phyloP scores from a whole-genome alignment of 1,140 invertebrate species.

The Achatina immaculata region DNA sequence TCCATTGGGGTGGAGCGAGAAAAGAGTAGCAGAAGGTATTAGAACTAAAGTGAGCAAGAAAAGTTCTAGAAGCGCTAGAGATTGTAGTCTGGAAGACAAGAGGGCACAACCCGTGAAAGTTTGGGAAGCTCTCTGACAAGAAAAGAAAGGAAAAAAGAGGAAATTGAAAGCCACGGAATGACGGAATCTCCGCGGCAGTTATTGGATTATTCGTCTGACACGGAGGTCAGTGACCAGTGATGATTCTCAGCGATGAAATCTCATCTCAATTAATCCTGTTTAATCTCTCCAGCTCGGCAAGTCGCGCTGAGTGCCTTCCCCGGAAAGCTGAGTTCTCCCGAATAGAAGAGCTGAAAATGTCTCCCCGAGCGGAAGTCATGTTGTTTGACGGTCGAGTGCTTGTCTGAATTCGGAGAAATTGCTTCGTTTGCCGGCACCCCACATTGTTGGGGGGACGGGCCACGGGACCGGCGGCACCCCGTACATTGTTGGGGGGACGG shows the following conservation, averaged over 20 bases:
- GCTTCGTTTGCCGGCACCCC: neutral
- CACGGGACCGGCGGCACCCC: neutral
- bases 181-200: neutral
- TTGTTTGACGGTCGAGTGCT: neutral
- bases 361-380: neutral
- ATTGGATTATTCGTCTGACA: neutral
- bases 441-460: too few relatives aligned
- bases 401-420: slow-evolving; percentile 12
- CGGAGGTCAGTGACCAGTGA: neutral
- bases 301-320: neutral
- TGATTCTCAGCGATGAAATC: neutral
- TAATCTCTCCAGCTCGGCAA: neutral
- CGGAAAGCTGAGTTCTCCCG: neutral
- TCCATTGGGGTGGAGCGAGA: too few relatives aligned
- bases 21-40: too few relatives aligned
- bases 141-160: too few relatives aligned
- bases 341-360: neutral
- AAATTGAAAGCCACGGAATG: neutral
- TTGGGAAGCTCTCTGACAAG: too few relatives aligned
- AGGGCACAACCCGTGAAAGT: too few relatives aligned
- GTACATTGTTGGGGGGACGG: too few relatives aligned
- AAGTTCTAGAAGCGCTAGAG: too few relatives aligned
- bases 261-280: slow-evolving; percentile 14
- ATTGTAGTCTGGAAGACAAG: too few relatives aligned
- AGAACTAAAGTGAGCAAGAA: too few relatives aligned